Evolutionary conservation across 2,113 vertebrate genomes (phyloP).

Genomic region (Holacanthus passer): DNA sequence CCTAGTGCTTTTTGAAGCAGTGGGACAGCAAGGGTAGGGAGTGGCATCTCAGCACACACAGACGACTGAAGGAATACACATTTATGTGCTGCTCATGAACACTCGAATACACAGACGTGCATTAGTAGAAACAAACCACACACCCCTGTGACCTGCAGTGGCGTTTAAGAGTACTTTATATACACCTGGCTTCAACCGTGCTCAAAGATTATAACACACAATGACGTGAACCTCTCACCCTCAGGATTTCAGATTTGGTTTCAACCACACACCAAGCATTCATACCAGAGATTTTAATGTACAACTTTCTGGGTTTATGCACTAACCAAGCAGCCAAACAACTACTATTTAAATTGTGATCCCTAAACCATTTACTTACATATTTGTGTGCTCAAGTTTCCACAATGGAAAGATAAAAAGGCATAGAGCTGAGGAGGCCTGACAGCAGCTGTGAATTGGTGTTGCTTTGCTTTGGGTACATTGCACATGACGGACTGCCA

Average conservation of each 20-base stretch:
- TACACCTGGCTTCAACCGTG: constrained; percentile 2
- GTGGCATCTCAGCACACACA: constrained; percentile 58
- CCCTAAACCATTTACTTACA: constrained; percentile 23
- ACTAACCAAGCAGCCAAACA: constrained; percentile 21
- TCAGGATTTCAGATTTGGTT: background rate
- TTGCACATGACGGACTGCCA: constrained; percentile 48
- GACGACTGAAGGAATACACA: constrained; percentile 27
- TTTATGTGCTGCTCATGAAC: constrained; percentile 9
- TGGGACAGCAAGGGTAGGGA: constrained; percentile 58
- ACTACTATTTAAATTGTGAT: constrained; percentile 37
- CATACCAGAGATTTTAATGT: background rate
- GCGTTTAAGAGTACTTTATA: background rate
- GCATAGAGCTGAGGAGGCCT: background rate
- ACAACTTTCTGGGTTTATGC: constrained; percentile 28
- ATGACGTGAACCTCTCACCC: background rate
- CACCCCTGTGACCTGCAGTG: constrained; percentile 2
- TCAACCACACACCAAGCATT: background rate
- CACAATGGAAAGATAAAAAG: constrained; percentile 42
- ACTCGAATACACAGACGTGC: constrained; percentile 14
- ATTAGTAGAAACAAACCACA: constrained; percentile 4
- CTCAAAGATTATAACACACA: constrained; percentile 14
- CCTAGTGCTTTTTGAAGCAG: constrained; percentile 73
- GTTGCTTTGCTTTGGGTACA: constrained; percentile 62
- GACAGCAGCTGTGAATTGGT: constrained; percentile 55
- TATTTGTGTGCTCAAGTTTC: constrained; percentile 51